Base-by-base conservation (phyloP, 2,888 invertebrate species). In the Eugnorisma glareosa region DNA sequence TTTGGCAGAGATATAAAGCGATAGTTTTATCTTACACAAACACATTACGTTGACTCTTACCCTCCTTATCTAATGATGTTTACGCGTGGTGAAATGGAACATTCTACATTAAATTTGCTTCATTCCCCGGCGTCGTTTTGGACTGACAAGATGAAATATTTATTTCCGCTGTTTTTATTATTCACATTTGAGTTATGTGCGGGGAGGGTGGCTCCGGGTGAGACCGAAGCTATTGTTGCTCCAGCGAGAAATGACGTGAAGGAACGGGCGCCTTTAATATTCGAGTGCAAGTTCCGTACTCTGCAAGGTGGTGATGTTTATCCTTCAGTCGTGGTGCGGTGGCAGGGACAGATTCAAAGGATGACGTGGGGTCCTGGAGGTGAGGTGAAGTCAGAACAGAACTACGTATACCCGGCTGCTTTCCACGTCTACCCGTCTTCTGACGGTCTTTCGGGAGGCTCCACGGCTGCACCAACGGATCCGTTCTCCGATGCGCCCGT, bases 281-380 rank as follows among this genome's bases (percentile, higher is more conserved):
- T 91, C n/a, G 77, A 87, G 7, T 94, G 94, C 75, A 87, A 81
- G 11, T n/a, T 43, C 0, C 74, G 78, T 35, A 81, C 74, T 21
- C 15, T 79, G 2, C 48, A 81, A 74, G 66, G 15, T n/a, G 89
- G 86, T 0, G 92, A 93, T 59, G 84, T 89, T 0, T 92, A 92
- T n/a, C 93, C 93, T 1, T 93, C 93, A 0, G 91, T 93, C 0
- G 81, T 94, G 6, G 89, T 94, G 48, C 90, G 85, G 70, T 93
- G 91, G 91, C 73, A 31, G 31, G 78, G 81, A 6, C 64, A 81
- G 28, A 73, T 83, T 24, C 67, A 51, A 15, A 71, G 72, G 75
- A n/a, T 88, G 37, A 84, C 88, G 31, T 88, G 88, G 88, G 67
- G 67, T n/a, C 28, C 72, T 0, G 48, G 80, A 13, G 89, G 88